Evolutionary conservation across 2,888 invertebrate genomes (phyloP), one percentile per base, ranked within the genome.

Genomic region (Diadegma fenestrale): DNA sequence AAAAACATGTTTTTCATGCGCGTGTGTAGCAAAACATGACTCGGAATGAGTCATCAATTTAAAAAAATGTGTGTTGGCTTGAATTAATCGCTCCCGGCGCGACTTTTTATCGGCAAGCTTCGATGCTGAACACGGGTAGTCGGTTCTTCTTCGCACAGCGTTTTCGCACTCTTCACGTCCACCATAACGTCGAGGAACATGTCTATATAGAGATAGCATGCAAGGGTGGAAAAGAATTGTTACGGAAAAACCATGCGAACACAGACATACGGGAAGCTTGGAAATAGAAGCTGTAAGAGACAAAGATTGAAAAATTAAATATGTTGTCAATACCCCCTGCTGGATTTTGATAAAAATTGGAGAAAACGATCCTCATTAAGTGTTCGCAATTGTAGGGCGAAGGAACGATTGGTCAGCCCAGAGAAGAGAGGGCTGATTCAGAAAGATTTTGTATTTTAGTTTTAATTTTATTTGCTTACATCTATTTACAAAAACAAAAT

Each of bases 71-170:
- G 41, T 43, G 43, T 73, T 73, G 5, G 73, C 61, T n/a, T 73
- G 73, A 45, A 63, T 73, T 45, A 63, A 73, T 61, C 63, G 45
- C 22, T 68, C 58, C 26, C 37, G 77, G 41, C n/a, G n/a, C n/a
- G 66, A 64, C 51, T 77, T 77, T 17, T 66, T 26, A 12, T 77
- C 54, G 48, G 68, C 64, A 6, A 77, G 43, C 58, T 77, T 51
- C 41, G 77, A 41, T 26, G 68, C 37, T 12, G 68, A 43, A 43
- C 43, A 68, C 22, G 77, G 58, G 41, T 19, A 19, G 26, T 54
- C 54, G 41, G 33, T 22, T 14, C 51, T 64, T 37, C 10, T 17
- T 61, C 14, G 19, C n/a, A 26, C 14, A 61, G 58, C 22, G 30
- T 61, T 61, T 19, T 19, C 10, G 6, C 58, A 61, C 22, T 26